phyloP scores from a whole-genome alignment of 2,888 invertebrate species.

The Melolontha melolontha region DNA sequence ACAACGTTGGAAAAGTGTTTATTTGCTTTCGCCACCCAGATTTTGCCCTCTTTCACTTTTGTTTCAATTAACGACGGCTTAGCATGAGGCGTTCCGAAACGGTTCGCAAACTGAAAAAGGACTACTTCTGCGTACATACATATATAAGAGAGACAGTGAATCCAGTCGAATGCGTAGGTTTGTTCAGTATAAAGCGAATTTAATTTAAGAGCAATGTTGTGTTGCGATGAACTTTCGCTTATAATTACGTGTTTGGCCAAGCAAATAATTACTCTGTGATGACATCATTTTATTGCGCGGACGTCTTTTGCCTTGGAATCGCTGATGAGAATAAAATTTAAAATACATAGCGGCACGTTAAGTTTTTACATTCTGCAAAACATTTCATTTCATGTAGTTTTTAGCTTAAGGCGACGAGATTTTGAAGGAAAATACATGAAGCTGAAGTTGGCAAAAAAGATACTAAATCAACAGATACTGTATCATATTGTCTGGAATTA shows the following conservation, averaged over 20 bases:
- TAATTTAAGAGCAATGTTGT: constrained; percentile 38
- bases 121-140: neutral
- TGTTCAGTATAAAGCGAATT: constrained; percentile 33
- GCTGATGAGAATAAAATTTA: neutral
- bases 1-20: constrained; percentile 24
- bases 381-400: too few relatives aligned
- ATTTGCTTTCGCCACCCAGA: constrained; percentile 32
- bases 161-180: constrained; percentile 9
- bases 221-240: constrained; percentile 36
- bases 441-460: too few relatives aligned
- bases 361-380: too few relatives aligned
- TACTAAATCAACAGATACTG: too few relatives aligned
- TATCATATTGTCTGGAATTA: too few relatives aligned
- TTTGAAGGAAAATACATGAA: too few relatives aligned
- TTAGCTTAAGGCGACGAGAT: too few relatives aligned
- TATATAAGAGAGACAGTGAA: neutral
- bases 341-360: neutral
- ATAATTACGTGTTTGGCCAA: constrained; percentile 34
- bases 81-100: constrained; percentile 24
- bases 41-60: constrained; percentile 33
- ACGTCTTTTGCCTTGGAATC: neutral
- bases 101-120: constrained; percentile 23
- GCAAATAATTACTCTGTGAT: constrained; percentile 33
- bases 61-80: constrained; percentile 27
- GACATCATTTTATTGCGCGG: constrained; percentile 28